These are phyloP conservation scores for Operophtera brumata DNA, from an alignment of 2,888 invertebrate genomes.

Conservation along the genomic window DNA sequence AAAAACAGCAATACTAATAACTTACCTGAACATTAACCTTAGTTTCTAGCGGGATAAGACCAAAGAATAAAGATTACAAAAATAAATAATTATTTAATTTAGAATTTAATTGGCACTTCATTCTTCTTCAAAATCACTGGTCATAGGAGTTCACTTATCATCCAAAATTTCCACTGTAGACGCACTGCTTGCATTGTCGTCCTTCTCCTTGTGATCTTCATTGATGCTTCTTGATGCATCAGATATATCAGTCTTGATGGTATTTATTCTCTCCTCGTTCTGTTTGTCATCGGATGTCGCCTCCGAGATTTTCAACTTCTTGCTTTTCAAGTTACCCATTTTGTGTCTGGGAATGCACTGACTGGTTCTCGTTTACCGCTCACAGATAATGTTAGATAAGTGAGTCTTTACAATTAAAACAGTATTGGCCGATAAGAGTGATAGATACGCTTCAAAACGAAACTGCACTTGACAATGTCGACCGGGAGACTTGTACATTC, in stretches of 20 bases:
- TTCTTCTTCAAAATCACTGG: constrained; percentile 2
- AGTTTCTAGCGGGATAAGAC: too few species aligned
- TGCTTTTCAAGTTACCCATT: constrained; percentile 74
- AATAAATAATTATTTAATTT: neutral
- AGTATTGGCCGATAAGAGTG: constrained; percentile 31
- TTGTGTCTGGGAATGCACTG: constrained; percentile 44
- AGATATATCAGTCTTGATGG: constrained; percentile 58
- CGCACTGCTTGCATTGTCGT: constrained; percentile 72
- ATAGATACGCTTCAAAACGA: constrained; percentile 63
- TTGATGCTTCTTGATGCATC: constrained; percentile 37
- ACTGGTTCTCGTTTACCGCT: constrained; percentile 34
- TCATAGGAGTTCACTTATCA: constrained; percentile 56
- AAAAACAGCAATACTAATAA: neutral
- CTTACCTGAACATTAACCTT: neutral
- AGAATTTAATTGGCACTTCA: constrained; percentile 21
- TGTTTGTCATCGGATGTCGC: constrained; percentile 42
- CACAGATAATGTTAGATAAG: constrained; percentile 29
- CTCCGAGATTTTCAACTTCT: constrained; percentile 68
- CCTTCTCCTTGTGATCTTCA: constrained; percentile 50
- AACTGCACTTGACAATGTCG: constrained; percentile 54
- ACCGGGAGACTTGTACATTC: constrained; percentile 44
- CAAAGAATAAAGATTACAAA: neutral
- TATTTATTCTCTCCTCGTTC: constrained; percentile 56
- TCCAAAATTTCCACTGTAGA: constrained; percentile 74
- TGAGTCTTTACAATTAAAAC: constrained; percentile 32